Evolutionary conservation across 2,888 invertebrate species (phyloP).

Genomic region (Cyrtodaria siliqua): DNA sequence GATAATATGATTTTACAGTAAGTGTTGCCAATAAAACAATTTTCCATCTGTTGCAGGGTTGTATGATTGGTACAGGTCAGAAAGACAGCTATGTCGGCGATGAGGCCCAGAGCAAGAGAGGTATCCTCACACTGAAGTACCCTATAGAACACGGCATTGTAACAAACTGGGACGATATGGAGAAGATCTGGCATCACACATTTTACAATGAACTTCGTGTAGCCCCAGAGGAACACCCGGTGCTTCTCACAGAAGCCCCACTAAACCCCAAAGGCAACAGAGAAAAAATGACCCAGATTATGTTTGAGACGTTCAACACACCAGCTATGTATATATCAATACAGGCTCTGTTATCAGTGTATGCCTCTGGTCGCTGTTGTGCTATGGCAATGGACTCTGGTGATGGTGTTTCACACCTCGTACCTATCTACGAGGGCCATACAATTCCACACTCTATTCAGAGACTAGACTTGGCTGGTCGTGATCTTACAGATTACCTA

Average conservation of each 20-base stretch:
- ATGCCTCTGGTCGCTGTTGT: too few species aligned
- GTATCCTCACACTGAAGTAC: constrained; percentile 19
- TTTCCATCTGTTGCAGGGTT: too few species aligned
- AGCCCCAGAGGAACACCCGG: constrained; percentile 88
- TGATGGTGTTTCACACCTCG: constrained; percentile 89
- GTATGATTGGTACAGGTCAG: too few species aligned
- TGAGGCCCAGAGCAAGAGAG: too few species aligned
- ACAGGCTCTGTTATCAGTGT: too few species aligned
- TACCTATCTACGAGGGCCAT: constrained; percentile 88
- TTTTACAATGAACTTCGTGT: constrained; percentile 86
- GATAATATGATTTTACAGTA: too few species aligned
- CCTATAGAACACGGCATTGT: constrained; percentile 88
- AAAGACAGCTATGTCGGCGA: too few species aligned
- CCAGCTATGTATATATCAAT: too few species aligned
- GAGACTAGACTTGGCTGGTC: constrained; percentile 76
- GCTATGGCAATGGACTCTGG: too few species aligned
- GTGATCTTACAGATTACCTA: constrained; percentile 70
- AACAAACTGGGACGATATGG: constrained; percentile 86
- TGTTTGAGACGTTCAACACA: too few species aligned
- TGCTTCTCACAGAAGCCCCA: constrained; percentile 87
- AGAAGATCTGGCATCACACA: constrained; percentile 85
- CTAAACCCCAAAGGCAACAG: constrained; percentile 95
- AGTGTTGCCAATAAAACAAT: too few species aligned
- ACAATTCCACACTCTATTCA: constrained; percentile 73
- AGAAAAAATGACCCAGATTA: constrained; percentile 87